Evolutionary conservation across 2,113 vertebrate species (phyloP), one percentile per base, ranked within the genome.

Genomic region (Psittacus erithacus): DNA sequence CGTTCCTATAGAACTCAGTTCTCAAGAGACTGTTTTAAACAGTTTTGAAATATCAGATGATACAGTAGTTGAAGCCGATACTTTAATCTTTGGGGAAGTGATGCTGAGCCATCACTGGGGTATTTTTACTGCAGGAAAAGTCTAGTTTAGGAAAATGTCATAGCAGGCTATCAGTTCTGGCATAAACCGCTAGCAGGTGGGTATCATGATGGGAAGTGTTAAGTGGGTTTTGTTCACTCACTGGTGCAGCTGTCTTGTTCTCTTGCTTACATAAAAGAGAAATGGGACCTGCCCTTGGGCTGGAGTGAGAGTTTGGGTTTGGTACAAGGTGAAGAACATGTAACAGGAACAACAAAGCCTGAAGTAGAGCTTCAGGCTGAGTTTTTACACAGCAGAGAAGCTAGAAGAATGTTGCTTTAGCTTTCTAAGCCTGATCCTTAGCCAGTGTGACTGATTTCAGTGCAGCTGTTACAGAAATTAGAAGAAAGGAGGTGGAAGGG

Each of bases 151-250:
- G 67, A 59, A 86, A 76, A 94, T 70, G 57, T 67, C 81, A 64
- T 52, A 87, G 84, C 70, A 89, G 74, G 70, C 81, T 95, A 92
- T 88, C 84, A 57, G 91, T 44, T 93, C 81, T 90, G 67, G 84
- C 78, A 86, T 62, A 82, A 95, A 85, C 55, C 76, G 52, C 90
- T 68, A 95, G 93, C 91, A 92, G 94, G 77, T 86, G 67, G 78
- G 41, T 90, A 43, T 80, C 0, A 2, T 84, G 77, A 87, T 33
- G 67, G 52, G 59, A 94, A 70, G 84, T 57, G 82, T 78, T 88
- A 75, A 83, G 83, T 71, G 86, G 52, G 46, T 82, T 95, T 90
- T 95, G n/a, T 81, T 91, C 57, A 31, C 78, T 82, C 39, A n/a
- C 62, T 87, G 64, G 29, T 71, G 62, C 76, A 90, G 64, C 60